A percentile compares a stretch with the other conserved stretches of the same genome.
Conservation (phyloP, 2,113 vertebrate species). For the Dipodomys ordii region DNA sequence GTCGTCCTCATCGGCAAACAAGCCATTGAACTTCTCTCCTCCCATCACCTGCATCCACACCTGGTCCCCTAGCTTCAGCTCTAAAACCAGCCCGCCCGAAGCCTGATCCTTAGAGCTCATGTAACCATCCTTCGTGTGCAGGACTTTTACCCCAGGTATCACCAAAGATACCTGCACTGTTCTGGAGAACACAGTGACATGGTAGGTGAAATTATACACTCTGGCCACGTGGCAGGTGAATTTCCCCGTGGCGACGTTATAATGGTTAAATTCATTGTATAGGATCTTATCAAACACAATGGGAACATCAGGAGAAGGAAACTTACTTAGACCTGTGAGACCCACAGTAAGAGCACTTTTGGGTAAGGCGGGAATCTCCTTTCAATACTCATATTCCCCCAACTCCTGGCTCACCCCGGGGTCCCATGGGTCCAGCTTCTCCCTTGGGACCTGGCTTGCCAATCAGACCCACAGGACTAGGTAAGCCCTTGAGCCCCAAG, state of each 20-base stretch:
- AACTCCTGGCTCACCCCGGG: slow-evolving; percentile 91
- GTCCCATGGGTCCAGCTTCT: slow-evolving; percentile 88
- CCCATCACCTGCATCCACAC: slow-evolving; percentile 95
- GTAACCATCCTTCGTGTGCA: slow-evolving; percentile 94
- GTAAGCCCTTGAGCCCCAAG: slow-evolving; percentile 91
- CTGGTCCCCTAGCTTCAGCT: slow-evolving; percentile 91
- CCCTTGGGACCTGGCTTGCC: slow-evolving; percentile 92
- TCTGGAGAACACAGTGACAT: slow-evolving; percentile 94
- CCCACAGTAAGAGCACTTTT: slow-evolving; percentile 96
- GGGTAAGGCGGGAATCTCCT: slow-evolving; percentile 86
- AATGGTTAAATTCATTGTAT: slow-evolving; percentile 94
- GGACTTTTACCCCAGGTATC: slow-evolving; percentile 91
- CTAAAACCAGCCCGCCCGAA: slow-evolving; percentile 90
- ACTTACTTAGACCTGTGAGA: slow-evolving; percentile 90
- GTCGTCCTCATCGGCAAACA: slow-evolving; percentile 94
- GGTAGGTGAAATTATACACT: slow-evolving; percentile 94
- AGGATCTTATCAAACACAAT: slow-evolving; percentile 94
- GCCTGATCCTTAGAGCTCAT: slow-evolving; percentile 95
- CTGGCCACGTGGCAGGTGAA: slow-evolving; percentile 91
- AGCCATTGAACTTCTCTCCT: slow-evolving; percentile 91
- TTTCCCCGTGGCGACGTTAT: slow-evolving; percentile 89
- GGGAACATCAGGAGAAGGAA: slow-evolving; percentile 88
- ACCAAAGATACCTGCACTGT: slow-evolving; percentile 93
- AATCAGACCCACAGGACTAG: slow-evolving; percentile 88
- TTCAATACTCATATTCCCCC: slow-evolving; percentile 91